Evolutionary conservation across 1,140 invertebrate species (phyloP).

Genomic region (Pseudomyrmex flavicornis): DNA sequence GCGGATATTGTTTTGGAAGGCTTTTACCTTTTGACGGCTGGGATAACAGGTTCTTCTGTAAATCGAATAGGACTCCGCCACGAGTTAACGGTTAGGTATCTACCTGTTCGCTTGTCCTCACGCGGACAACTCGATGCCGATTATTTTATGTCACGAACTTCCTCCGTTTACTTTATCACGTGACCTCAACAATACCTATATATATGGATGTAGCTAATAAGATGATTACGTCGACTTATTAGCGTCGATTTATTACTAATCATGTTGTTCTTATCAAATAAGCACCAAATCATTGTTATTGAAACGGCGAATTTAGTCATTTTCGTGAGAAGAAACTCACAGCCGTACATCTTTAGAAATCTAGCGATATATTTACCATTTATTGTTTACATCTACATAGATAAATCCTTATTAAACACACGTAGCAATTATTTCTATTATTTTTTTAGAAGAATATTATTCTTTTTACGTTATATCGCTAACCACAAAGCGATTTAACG

Average conservation of each 20-base stretch:
- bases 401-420: neutral
- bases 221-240: slow-evolving; percentile 27
- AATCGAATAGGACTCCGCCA: slow-evolving; percentile 42
- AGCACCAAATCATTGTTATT: slow-evolving; percentile 24
- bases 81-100: slow-evolving; percentile 47
- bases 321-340: too few species aligned
- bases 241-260: slow-evolving; percentile 10
- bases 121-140: slow-evolving; percentile 38
- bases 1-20: slow-evolving; percentile 34
- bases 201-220: slow-evolving; percentile 33
- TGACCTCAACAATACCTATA: slow-evolving; percentile 10
- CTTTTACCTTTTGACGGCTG: slow-evolving; percentile 18
- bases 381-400: neutral
- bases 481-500: neutral
- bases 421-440: neutral
- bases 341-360: too few species aligned
- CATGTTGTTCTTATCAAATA: slow-evolving; percentile 26
- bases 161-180: slow-evolving; percentile 36
- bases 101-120: slow-evolving; percentile 56
- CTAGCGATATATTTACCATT: neutral
- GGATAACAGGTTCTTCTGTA: slow-evolving; percentile 42
- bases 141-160: slow-evolving; percentile 53
- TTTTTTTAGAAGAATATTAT: neutral
- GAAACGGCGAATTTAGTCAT: neutral
- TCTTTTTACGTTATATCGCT: neutral